These are phyloP conservation scores for Euspilapteryx auroguttella DNA, from an alignment of 2,888 invertebrate genomes.

Conservation along the genomic window DNA sequence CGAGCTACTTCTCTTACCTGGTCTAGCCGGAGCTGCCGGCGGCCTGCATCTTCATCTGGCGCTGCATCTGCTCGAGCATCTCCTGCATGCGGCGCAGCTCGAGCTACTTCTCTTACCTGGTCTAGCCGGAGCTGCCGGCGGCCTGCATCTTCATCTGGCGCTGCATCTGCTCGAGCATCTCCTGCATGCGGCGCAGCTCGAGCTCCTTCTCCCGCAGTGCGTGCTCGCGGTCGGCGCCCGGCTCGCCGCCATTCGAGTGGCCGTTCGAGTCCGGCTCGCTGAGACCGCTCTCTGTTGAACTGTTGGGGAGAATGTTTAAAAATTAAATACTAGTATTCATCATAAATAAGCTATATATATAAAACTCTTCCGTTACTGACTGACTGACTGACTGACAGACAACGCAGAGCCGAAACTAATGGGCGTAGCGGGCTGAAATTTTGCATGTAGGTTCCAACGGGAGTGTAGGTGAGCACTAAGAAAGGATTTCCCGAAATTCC, in stretches of 20 bases:
- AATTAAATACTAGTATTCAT: background rate
- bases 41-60: slow-evolving; percentile 84
- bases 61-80: slow-evolving; percentile 94
- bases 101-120: slow-evolving; percentile 88
- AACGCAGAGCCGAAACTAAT: too few relatives aligned
- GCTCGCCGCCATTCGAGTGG: slow-evolving; percentile 43
- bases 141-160: slow-evolving; percentile 83
- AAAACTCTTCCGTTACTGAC: too few relatives aligned
- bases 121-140: too few relatives aligned
- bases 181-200: slow-evolving; percentile 92
- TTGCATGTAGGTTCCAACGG: too few relatives aligned
- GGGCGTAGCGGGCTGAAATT: too few relatives aligned
- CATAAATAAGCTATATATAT: too few relatives aligned
- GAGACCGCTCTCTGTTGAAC: slow-evolving; percentile 46
- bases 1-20: slow-evolving; percentile 89
- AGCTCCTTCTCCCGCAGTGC: slow-evolving; percentile 88
- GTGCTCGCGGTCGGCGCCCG: slow-evolving; percentile 72
- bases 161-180: slow-evolving; percentile 94
- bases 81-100: slow-evolving; percentile 94
- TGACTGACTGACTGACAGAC: too few relatives aligned
- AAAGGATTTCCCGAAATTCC: too few relatives aligned
- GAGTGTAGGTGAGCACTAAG: too few relatives aligned
- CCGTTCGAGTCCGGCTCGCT: slow-evolving; percentile 40
- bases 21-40: too few relatives aligned
- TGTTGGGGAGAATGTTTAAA: slow-evolving; percentile 9